Evolutionary conservation across 2,888 invertebrate species (phyloP), one percentile per base, ranked within the genome.

Genomic region (Galeopsomyia nigrocyanea): DNA sequence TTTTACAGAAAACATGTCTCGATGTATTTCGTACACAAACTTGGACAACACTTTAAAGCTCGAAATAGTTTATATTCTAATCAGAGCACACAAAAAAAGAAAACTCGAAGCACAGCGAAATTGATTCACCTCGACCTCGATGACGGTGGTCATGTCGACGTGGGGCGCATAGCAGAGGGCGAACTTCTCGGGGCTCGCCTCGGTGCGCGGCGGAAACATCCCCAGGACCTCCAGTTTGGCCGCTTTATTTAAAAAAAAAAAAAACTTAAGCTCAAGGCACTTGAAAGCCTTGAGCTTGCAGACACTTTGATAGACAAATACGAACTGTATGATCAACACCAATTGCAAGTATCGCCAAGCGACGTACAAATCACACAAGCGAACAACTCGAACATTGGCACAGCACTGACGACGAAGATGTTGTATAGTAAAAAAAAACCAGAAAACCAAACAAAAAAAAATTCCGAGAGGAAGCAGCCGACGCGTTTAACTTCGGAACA

Each of bases 131-230:
- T 92, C 92, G 86, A 91, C 91, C 89, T 92, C 92, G 86, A 92
- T 92, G 87, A 92, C 92, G 82, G 92, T 92, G 82, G 92, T 91
- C 88, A 92, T 90, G 85, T 92, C 92, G 87, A 92, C 92, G 90
- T 92, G 92, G 83, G 92, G 91, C 88, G 86, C 86, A 80, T 86
- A 86, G 80, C 86, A 86, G 78, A 92, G 89, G 87, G 91, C 91
- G 90, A 90, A 88, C 85, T 87, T 89, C 88, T 89, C 85, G 82
- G 84, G 84, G 76, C 82, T 84, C 71, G 85, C 84, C 78, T 86
- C 86, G 79, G 84, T 83, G 70, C 86, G 85, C 82, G 86, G 86
- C 70, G 86, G 86, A 78, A 86, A 86, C 86, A 86, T 85, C 79
- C 84, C 86, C 76, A 86, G 80, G 77, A 86, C 82, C 86, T 86